These are phyloP conservation scores for Salvelinus fontinalis DNA, from an alignment of 2,113 vertebrate genomes.

Conservation along the genomic window DNA sequence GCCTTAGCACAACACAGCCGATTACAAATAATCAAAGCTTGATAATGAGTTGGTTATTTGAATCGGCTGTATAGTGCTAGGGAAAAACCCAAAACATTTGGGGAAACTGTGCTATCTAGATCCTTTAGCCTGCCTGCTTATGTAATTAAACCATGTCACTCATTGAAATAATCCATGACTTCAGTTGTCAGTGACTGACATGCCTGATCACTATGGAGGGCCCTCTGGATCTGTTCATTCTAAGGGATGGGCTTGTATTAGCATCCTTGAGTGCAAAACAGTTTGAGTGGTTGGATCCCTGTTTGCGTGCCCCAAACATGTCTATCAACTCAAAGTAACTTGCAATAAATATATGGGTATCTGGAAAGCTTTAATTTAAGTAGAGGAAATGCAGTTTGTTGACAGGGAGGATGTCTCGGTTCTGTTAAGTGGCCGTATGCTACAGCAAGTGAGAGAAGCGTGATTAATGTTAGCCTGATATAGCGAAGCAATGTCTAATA, in stretches of 20 bases:
- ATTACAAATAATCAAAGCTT: too few species aligned
- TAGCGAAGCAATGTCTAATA: background rate
- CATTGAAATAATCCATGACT: background rate
- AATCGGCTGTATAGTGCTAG: too few species aligned
- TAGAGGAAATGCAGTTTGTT: background rate
- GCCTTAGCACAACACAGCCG: too few species aligned
- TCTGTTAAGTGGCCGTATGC: background rate
- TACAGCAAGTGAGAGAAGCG: background rate
- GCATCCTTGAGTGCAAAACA: background rate
- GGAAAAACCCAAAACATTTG: too few species aligned
- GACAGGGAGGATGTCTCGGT: background rate
- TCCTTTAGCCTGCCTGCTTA: background rate
- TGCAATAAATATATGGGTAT: too few species aligned
- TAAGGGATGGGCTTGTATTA: too few species aligned
- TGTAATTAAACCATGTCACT: background rate
- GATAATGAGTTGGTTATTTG: too few species aligned
- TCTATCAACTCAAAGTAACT: too few species aligned
- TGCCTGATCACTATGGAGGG: background rate
- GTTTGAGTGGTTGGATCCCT: background rate
- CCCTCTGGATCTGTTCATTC: too few species aligned
- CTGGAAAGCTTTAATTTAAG: background rate
- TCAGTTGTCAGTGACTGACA: background rate
- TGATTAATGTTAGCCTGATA: background rate
- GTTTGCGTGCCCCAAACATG: too few species aligned
- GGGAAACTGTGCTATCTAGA: background rate